Evolutionary conservation across 2,888 invertebrate genomes (phyloP).

Genomic region (Eupithecia inturbata): DNA sequence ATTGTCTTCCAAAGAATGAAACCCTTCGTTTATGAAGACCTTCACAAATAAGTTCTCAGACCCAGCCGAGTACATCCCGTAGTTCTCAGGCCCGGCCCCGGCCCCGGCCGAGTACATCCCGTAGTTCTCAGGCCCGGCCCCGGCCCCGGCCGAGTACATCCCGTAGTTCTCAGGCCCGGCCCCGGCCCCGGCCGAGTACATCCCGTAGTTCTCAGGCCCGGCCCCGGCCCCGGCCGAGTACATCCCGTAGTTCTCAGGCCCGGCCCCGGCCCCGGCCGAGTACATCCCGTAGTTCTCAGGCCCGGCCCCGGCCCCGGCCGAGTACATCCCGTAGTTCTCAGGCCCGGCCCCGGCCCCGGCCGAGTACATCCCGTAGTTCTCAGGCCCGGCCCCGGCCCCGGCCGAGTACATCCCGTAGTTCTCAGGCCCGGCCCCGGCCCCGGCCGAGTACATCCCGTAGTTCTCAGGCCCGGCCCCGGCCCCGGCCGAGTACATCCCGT

Average conservation of each 20-base stretch:
- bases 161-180: neutral
- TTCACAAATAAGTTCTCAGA: neutral
- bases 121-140: neutral
- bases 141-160: no score
- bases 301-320: no score
- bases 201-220: neutral
- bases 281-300: neutral
- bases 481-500: no score
- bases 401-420: neutral
- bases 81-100: neutral
- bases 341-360: no score
- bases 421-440: neutral
- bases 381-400: neutral
- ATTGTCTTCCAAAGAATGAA: neutral
- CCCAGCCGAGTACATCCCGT: neutral
- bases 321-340: neutral
- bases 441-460: no score
- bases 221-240: no score
- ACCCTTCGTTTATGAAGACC: neutral
- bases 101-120: no score
- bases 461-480: neutral
- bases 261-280: no score
- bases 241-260: neutral
- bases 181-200: no score
- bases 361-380: neutral